Percentiles rank a stretch among this genome's conserved stretches.
Conservation (phyloP, 1,140 invertebrate genomes). For the Polypedilum vanderplanki region DNA sequence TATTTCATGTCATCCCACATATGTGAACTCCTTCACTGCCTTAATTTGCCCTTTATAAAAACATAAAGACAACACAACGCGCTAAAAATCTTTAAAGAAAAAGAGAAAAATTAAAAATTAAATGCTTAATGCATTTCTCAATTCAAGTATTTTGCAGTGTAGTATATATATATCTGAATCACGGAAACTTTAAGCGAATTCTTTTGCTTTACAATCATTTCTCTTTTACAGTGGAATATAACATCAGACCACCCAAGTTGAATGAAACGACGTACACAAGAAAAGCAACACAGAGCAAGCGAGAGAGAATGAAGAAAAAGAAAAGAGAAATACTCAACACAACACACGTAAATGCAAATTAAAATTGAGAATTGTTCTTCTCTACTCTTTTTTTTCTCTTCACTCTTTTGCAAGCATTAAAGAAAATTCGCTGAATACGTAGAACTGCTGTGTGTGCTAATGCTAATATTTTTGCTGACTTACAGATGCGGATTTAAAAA, state of each 20-base stretch:
- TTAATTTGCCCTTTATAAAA: conserved; percentile 16
- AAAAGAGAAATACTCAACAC: conserved; percentile 6
- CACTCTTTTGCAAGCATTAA: conserved; percentile 3
- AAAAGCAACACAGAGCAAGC: neutral
- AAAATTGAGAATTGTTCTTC: conserved; percentile 26
- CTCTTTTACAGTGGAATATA: neutral
- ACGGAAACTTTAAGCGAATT: conserved; percentile 17
- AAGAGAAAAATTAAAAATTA: conserved; percentile 1
- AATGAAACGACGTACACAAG: conserved; percentile 21
- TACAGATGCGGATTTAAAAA: conserved; percentile 2
- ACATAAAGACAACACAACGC: neutral
- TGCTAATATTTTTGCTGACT: neutral
- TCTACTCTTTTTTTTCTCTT: neutral
- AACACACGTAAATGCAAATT: conserved; percentile 27
- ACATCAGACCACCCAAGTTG: conserved; percentile 24
- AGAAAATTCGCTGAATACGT: conserved; percentile 4
- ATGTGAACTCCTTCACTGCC: neutral
- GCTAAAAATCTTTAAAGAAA: conserved; percentile 7
- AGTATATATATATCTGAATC: neutral
- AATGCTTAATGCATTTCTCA: conserved; percentile 18
- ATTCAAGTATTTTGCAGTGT: conserved; percentile 13
- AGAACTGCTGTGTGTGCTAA: too few relatives aligned
- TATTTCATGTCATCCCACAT: neutral
- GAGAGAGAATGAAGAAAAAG: conserved; percentile 3
- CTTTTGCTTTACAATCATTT: conserved; percentile 16